Conservation (phyloP, 64 coral and sea anemone genomes). For the Cladopsammia gracilis region DNA sequence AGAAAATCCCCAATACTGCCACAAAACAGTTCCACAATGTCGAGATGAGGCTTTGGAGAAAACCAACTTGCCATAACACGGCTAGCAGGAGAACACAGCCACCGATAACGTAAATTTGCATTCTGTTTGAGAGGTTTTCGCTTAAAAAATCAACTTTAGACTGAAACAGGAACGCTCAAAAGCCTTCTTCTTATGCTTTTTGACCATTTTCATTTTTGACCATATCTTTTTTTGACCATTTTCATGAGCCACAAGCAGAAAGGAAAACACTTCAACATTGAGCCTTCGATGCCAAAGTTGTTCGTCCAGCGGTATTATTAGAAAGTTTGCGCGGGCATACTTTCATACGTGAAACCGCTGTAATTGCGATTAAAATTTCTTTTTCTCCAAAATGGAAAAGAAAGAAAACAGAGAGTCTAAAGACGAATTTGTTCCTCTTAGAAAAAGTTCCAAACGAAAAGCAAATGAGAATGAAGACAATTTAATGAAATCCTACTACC, state of each 20-base stretch:
- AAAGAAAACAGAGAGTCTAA: background rate
- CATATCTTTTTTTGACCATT: background rate
- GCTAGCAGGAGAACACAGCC: conserved; percentile 15
- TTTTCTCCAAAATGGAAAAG: conserved; percentile 37
- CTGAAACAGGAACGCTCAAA: background rate
- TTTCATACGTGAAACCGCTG: conserved; percentile 6
- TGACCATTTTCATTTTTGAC: background rate
- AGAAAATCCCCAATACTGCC: conserved; percentile 78
- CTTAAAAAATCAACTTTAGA: background rate
- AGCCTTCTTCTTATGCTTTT: too few relatives aligned
- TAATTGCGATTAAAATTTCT: background rate
- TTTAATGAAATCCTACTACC: conserved; percentile 82
- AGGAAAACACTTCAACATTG: background rate
- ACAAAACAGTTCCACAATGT: conserved; percentile 70
- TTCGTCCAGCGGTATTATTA: background rate
- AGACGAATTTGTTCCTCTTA: conserved; percentile 82
- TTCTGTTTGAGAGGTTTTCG: background rate
- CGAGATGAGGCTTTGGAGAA: conserved; percentile 74
- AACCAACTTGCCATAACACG: conserved; percentile 85
- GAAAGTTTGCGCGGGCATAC: background rate
- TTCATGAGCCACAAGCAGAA: too few relatives aligned
- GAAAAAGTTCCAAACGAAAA: conserved; percentile 80
- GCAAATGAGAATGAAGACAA: conserved; percentile 80
- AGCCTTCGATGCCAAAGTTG: background rate
- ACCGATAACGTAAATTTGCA: conserved; percentile 67